Evolutionary conservation across 2,797 vertebrate genomes (phyloP), one percentile per base, ranked within the genome.

Genomic region (Cossypha dichroa): DNA sequence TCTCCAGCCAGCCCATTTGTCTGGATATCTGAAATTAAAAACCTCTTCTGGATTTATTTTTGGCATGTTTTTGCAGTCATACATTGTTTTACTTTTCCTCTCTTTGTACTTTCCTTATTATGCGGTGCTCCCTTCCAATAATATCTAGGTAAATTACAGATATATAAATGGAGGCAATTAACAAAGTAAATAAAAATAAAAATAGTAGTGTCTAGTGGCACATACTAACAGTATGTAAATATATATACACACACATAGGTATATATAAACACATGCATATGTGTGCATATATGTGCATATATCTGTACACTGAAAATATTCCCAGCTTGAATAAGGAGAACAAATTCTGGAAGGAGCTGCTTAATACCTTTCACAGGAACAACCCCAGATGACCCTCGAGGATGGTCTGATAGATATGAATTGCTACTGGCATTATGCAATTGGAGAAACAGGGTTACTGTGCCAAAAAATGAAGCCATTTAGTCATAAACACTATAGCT

Each of bases 401-500:
- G 93, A 91, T 52, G 62, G 58, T 51, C 62, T 78, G 54, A 76
- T 77, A 87, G 78, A 88, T 74, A 83, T 9, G 66, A 91, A 69
- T 88, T 94, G 51, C 20, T 55, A 21, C 28, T 52, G 49, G 63
- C 60, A 68, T 70, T 51, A 25, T 60, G 68, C 40, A 85, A 11
- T 41, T 69, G 76, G 72, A 89, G 66, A 85, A 94, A 75, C 15
- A 78, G 40, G 46, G 21, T 23, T 80, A 55, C 72, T 87, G 84
- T 90, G 87, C 87, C 84, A 92, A 80, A 94, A 95, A 62, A 43
- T 29, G 18, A 83, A 83, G 77, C 49, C 33, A 68, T 93, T 85
- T 84, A 75, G 72, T 72, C 73, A 72, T 54, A 91, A 90, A 86
- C 9, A 19, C 54, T 72, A 49, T 13, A 58, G 56, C 46, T 77